Evolutionary conservation across 2,888 invertebrate genomes (phyloP), one percentile per base, ranked within the genome.

Genomic region (Amphipoea lucens): DNA sequence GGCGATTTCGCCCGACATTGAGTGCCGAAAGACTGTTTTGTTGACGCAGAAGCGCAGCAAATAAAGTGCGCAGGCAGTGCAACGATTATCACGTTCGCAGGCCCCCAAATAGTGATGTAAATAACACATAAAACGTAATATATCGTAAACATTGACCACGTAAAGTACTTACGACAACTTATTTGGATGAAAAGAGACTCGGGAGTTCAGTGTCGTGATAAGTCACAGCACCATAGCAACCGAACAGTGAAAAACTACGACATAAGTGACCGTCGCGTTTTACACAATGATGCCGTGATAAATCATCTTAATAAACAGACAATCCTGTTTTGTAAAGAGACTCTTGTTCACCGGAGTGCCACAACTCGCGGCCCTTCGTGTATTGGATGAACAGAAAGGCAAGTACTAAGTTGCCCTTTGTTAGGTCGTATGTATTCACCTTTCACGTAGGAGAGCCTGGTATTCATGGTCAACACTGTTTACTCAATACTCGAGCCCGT

Each of bases 331-430:
- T 85, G 73, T 86, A 87, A 86, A 93, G 87, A 92, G 92, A 93
- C 93, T 92, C 87, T 93, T 91, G 91, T 94, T 95, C 90, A 90
- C 86, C 90, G 93, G 92, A 95, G 94, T 94, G 95, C 94, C 93
- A 92, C 93, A 92, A 91, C 90, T 94, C 92, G 95, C 95, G 94
- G 92, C 91, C 94, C 94, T 92, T 93, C 94, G 94, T 92, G 93
- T 94, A 96, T 97, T 97, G 96, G 97, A 97, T 97, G 96, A 95
- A 93, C 94, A 96, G 92, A 95, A 96, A 96, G 96, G 96, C 96
- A 96, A 97, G 97, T 96, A 94, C 86, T 87, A 86, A 74, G 82
- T 86, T 92, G 92, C 93, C 94, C 94, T 95, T 93, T 93, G 92
- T 94, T 92, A 92, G 91, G 91, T 90, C 91, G 90, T 90, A 90